Base-by-base conservation (phyloP, 2,888 invertebrate genomes). In the Lasius fuliginosus region DNA sequence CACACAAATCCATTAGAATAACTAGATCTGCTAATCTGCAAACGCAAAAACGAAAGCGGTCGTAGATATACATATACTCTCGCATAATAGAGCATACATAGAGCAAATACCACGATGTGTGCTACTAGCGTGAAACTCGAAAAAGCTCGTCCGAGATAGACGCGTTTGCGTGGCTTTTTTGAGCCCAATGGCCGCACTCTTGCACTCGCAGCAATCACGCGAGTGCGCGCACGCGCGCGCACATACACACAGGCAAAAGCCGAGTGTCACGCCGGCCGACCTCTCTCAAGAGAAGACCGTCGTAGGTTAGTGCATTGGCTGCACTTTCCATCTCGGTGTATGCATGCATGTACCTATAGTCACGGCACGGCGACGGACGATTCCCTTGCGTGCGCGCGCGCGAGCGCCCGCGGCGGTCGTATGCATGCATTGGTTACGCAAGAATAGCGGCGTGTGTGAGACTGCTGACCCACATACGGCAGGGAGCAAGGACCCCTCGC, bases 381-480 rank as follows among this genome's bases (percentile, higher is more conserved):
- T 75, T 83, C 84, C 56, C 33, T 49, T 11, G 56, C 68, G 33
- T 4, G 30, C 40, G 49, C 60, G 58, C 56, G 58, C 60, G 73
- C 73, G 69, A 68, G 68, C 56, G 69, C 68, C 40, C 68, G 40
- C 40, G 36, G 84, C 84, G 86, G 81, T 65, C 86, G 90, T 85
- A 68, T 91, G 88, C 88, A 94, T 94, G 94, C 94, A 94, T 94
- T 93, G 92, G 93, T 95, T 94, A 94, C 94, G 94, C 94, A 94
- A 94, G 94, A 94, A 94, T 91, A 92, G 92, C 91, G 91, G 92
- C 94, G 94, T 94, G 95, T 94, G 94, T 94, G 94, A 95, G 95
- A 95, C 95, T 94, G 94, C 94, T 95, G 95, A 95, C 95, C 95
- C 92, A 95, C 94, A 95, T 95, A 94, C 94, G 94, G 91, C 89